Base-by-base conservation (phyloP, 2,888 invertebrate species). In the Leucania comma region DNA sequence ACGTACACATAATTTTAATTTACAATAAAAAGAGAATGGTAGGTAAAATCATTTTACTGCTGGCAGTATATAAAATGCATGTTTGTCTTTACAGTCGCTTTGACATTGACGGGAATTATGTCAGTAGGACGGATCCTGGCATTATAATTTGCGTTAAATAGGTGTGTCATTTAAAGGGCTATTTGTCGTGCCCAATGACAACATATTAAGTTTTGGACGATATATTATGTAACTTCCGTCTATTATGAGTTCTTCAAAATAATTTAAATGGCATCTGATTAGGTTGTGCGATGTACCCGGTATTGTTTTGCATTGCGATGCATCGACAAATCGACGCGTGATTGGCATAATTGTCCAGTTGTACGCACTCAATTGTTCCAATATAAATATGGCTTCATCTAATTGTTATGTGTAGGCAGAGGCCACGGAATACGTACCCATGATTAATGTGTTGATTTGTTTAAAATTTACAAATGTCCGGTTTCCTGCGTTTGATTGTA, bases 301-400 rank as follows among this genome's bases (percentile, higher is more conserved):
- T 82, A 84, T 78, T 84, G 72, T 81, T 86, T 84, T 85, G 86
- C 86, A 89, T 90, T 83, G 85, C 82, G 85, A 86, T 85, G 88
- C 88, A 90, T 89, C 80, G 83, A 79, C 80, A 81, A 78, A 87
- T 89, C 82, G 81, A 86, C 83, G 81, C 92, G 90, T 90, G 93
- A 90, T 90, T 88, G 89, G 88, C 87, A 90, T 92, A 89, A 89
- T 90, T 90, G 87, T 80, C 80, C 81, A 75, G 73, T 86, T 79
- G 80, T 88, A 87, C 78, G 81, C 84, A 83, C 81, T 89, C 88
- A 88, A 90, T 91, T 89, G 90, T 90, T 87, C 78, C 86, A 87
- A 88, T 88, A 87, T 82, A 78, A 85, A 85, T 79, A 88, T 84
- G 87, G 87, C 85, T 88, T 89, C 89, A 88, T 88, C 87, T 89